Base-by-base conservation (phyloP, 2,113 vertebrate species). In the Centropristis striata region DNA sequence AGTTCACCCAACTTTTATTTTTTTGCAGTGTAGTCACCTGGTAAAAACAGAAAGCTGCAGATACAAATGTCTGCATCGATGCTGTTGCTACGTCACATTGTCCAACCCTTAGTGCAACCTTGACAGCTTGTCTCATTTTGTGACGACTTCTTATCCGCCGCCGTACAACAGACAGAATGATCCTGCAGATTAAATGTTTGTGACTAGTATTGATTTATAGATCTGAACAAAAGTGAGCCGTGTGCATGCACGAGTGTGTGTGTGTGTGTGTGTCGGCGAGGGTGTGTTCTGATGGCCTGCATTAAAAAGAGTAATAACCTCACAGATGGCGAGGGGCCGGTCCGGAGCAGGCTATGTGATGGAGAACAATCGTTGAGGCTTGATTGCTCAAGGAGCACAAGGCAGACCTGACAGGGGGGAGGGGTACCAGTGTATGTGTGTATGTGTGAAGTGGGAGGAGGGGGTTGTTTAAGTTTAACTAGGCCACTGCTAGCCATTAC, bases 311-410 rank as follows among this genome's bases (percentile, higher is more conserved):
- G 84, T 86, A 94, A 93, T 93, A 93, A 95, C 92, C 90, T 80
- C 91, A 92, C 94, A 95, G 94, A 94, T 95, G 93, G 94, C 42
- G 75, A 92, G 92, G 93, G 90, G 94, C 88, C 25, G 84, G 92
- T 89, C 92, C 77, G 37, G 88, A 86, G 78, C 88, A 85, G 86
- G 64, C 88, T 77, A 90, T 91, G 88, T 87, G 92, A 92, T 86
- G 92, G 92, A 81, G 93, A 92, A 94, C 92, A 94, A 94, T 95
- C 80, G 80, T 86, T 88, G 88, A 87, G 78, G 89, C 91, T 93
- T 94, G 93, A 95, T 94, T 94, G 93, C 94, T 95, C 92, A 93
- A 86, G 90, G 88, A 93, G 90, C 92, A 92, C 93, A 90, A 93
- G 93, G 86, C 90, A 86, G 83, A 83, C 68, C 90, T 88, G 93